Conservation (phyloP, 2,888 invertebrate species). For the Cheilosia urbana region DNA sequence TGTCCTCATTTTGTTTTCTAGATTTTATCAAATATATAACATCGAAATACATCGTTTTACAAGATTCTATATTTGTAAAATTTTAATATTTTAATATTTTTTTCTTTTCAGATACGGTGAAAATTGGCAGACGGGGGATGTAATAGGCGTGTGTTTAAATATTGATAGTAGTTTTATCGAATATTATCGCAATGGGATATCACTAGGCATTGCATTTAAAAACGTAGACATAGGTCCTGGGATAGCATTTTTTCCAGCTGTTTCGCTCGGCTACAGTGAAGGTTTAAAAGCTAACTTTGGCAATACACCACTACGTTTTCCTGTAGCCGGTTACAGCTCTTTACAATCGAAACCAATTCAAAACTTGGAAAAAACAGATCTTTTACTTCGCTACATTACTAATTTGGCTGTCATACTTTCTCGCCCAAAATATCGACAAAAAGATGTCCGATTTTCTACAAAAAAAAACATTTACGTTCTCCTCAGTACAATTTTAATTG, state of each 20-base stretch:
- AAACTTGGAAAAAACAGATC: constrained; percentile 79
- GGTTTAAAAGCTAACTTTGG: constrained; percentile 92
- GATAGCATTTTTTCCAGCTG: constrained; percentile 91
- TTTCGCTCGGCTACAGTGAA: constrained; percentile 91
- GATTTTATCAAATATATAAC: no score
- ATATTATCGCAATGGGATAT: constrained; percentile 89
- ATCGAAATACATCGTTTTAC: no score
- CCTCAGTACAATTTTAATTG: constrained; percentile 85
- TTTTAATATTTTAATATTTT: constrained; percentile 1
- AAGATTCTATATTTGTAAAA: no score
- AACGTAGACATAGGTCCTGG: constrained; percentile 89
- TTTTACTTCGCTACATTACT: constrained; percentile 80
- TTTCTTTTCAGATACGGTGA: constrained; percentile 87
- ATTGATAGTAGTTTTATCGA: constrained; percentile 89
- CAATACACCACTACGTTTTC: constrained; percentile 87
- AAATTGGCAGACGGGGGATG: constrained; percentile 92
- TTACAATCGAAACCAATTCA: constrained; percentile 85
- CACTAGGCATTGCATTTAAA: constrained; percentile 89
- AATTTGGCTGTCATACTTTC: constrained; percentile 81
- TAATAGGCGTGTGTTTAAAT: constrained; percentile 90
- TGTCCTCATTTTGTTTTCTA: no score
- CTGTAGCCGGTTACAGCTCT: constrained; percentile 87
- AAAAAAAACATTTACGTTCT: constrained; percentile 86
- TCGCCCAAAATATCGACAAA: constrained; percentile 78
- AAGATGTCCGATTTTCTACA: constrained; percentile 76